These are phyloP conservation scores for Ctenicera cuprea DNA, from an alignment of 2,888 invertebrate genomes.

Conservation along the genomic window DNA sequence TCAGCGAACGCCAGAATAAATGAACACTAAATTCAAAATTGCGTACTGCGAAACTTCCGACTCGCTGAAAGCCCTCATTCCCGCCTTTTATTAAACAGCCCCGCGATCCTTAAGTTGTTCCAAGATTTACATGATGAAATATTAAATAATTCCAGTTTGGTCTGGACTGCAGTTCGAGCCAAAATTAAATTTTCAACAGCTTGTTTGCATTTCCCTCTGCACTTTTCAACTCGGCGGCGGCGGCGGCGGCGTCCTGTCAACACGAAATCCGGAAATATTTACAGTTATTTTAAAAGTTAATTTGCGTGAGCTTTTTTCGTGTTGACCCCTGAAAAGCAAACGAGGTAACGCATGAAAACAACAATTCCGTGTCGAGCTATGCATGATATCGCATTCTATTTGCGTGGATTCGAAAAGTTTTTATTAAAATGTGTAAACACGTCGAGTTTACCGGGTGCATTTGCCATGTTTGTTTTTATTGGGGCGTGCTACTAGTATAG, in stretches of 20 bases:
- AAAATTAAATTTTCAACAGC: not conserved
- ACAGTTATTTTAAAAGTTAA: slow-evolving; percentile 18
- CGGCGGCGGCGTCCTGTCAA: not conserved
- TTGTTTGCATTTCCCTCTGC: not conserved
- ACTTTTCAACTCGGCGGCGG: not conserved
- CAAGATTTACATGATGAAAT: slow-evolving; percentile 24
- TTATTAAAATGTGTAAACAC: slow-evolving; percentile 26
- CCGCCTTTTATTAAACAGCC: slow-evolving; percentile 22
- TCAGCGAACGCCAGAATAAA: slow-evolving; percentile 9
- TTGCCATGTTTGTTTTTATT: slow-evolving; percentile 20
- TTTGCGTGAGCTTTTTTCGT: slow-evolving; percentile 12
- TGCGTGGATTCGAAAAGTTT: slow-evolving; percentile 18
- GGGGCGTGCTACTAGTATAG: not conserved
- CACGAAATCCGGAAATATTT: slow-evolving; percentile 18
- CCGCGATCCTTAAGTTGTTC: slow-evolving; percentile 13
- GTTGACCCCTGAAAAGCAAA: slow-evolving; percentile 9
- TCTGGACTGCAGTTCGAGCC: not conserved
- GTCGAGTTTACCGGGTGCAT: slow-evolving; percentile 11
- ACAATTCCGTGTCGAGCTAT: slow-evolving; percentile 3
- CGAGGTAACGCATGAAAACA: slow-evolving; percentile 6
- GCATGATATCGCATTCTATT: slow-evolving; percentile 2
- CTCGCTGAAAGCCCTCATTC: slow-evolving; percentile 6
- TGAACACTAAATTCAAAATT: slow-evolving; percentile 30
- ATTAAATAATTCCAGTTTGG: slow-evolving; percentile 1
- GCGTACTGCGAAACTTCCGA: slow-evolving; percentile 9